phyloP scores from a whole-genome alignment of 1,140 invertebrate genomes.

The Hormaphis cornu region DNA sequence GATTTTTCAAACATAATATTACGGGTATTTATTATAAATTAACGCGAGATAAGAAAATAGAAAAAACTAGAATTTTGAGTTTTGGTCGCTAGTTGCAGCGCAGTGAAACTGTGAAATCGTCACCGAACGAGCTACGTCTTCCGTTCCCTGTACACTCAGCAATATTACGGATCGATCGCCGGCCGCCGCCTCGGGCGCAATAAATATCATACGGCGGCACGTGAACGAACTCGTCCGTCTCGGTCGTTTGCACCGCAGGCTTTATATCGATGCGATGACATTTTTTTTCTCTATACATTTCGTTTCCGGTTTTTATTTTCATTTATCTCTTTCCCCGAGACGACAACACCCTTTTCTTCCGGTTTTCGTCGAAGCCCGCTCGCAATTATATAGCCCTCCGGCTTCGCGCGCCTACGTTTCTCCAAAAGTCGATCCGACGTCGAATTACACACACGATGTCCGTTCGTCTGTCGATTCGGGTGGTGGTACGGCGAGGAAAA shows the following conservation, averaged over 20 bases:
- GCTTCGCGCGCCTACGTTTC: not conserved
- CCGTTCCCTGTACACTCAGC: not conserved
- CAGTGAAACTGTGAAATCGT: not conserved
- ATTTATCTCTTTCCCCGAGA: not conserved
- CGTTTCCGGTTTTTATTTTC: not conserved
- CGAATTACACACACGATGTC: not conserved
- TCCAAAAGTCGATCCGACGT: conserved; percentile 12
- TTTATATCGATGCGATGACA: not conserved
- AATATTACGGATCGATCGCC: not conserved
- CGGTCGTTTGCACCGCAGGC: not conserved
- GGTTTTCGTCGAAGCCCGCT: not conserved
- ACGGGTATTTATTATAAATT: too few relatives aligned
- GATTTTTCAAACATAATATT: too few relatives aligned
- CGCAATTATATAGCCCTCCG: conserved; percentile 10
- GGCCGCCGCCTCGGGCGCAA: not conserved
- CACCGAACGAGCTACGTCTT: not conserved
- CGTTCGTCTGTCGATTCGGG: not conserved
- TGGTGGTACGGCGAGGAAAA: not conserved
- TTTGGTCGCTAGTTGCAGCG: too few relatives aligned
- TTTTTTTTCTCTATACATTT: too few relatives aligned
- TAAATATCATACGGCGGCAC: not conserved
- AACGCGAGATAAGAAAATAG: too few relatives aligned
- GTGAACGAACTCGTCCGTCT: not conserved
- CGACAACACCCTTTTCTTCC: conserved; percentile 22
- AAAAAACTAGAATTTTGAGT: too few relatives aligned